Evolutionary conservation across 2,888 invertebrate genomes (phyloP).

Genomic region (Dastarcus helophoroides): DNA sequence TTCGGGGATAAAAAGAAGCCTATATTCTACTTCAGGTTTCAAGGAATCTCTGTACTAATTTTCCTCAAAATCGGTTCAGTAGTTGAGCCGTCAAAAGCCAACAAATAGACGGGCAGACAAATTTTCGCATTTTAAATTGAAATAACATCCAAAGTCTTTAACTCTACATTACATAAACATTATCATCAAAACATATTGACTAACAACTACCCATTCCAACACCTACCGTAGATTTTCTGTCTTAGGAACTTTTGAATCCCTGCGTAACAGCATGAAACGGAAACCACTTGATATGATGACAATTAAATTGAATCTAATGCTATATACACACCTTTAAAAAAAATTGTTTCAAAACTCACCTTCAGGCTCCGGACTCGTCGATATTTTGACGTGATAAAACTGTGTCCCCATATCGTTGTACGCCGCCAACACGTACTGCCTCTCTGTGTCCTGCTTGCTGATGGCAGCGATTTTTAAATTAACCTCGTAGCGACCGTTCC

Average conservation of each 20-base stretch:
- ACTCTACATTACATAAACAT: too few species aligned
- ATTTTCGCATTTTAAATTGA: too few species aligned
- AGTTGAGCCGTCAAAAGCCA: too few species aligned
- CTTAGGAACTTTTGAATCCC: slow-evolving; percentile 24
- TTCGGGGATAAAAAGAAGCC: too few species aligned
- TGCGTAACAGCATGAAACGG: slow-evolving; percentile 16
- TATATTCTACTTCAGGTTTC: too few species aligned
- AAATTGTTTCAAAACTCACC: slow-evolving; percentile 35
- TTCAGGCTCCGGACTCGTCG: slow-evolving; percentile 50
- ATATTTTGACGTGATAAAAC: slow-evolving; percentile 55
- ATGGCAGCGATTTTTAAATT: slow-evolving; percentile 55
- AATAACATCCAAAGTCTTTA: too few species aligned
- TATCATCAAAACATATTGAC: slow-evolving; percentile 1
- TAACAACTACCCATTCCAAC: background rate
- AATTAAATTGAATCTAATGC: slow-evolving; percentile 1
- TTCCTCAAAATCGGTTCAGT: too few species aligned
- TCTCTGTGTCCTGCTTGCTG: slow-evolving; percentile 64
- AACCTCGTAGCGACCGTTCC: slow-evolving; percentile 55
- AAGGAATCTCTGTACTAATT: too few species aligned
- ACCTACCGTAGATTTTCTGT: slow-evolving; percentile 23
- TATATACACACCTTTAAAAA: too few species aligned
- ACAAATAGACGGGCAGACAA: too few species aligned
- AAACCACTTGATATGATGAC: slow-evolving; percentile 12
- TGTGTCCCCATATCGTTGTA: slow-evolving; percentile 56
- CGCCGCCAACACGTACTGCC: slow-evolving; percentile 55